Evolutionary conservation across 1,140 invertebrate species (phyloP).

Genomic region (Drosophila sp.): DNA sequence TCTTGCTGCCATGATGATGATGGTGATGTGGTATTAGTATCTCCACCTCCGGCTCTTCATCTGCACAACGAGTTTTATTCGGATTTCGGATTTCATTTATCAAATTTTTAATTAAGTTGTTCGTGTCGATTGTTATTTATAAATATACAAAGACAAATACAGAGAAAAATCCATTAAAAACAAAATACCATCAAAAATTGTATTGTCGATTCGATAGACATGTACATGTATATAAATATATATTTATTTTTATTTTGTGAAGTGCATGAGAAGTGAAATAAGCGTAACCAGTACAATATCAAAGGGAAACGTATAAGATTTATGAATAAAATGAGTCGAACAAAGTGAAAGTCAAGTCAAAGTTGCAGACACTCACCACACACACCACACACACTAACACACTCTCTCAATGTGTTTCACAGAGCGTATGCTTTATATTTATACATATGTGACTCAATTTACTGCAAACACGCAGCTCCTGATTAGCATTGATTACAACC

Average conservation of each 20-base stretch:
- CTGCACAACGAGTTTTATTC: constrained; percentile 38
- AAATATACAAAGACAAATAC: constrained; percentile 65
- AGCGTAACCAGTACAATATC: constrained; percentile 32
- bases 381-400: constrained; percentile 13
- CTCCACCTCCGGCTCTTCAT: constrained; percentile 78
- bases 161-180: constrained; percentile 72
- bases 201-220: constrained; percentile 13
- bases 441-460: constrained; percentile 67
- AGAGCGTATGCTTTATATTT: constrained; percentile 68
- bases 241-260: constrained; percentile 23
- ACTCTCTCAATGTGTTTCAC: constrained; percentile 42
- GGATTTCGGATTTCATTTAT: constrained; percentile 37
- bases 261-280: constrained; percentile 33
- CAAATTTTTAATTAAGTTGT: constrained; percentile 48
- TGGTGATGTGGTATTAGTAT: constrained; percentile 83
- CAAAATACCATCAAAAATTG: constrained; percentile 34
- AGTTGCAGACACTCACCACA: constrained; percentile 58
- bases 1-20: constrained; percentile 84
- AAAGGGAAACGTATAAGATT: constrained; percentile 34
- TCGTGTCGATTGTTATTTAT: constrained; percentile 29
- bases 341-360: constrained; percentile 56
- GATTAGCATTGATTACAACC: constrained; percentile 51
- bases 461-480: constrained; percentile 56
- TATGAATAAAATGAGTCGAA: constrained; percentile 59
- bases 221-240: constrained; percentile 1